Conservation (phyloP, 2,113 vertebrate species). For the Pontoporia blainvillei region DNA sequence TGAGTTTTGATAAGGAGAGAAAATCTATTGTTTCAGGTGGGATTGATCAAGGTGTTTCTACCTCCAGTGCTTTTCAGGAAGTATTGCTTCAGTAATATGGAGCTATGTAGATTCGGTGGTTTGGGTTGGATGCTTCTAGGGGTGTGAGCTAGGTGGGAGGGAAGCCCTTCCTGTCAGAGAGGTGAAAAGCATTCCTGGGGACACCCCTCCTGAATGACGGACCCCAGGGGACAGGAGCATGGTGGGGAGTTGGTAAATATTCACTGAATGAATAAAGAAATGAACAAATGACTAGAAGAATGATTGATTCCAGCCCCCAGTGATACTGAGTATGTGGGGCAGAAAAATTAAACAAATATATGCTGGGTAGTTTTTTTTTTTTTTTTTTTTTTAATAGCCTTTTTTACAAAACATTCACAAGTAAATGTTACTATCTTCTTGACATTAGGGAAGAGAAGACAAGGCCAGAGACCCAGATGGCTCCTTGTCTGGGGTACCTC, state of each 20-base stretch:
- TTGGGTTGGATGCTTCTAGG: neutral
- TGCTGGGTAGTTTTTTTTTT: neutral
- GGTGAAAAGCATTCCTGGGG: rapidly evolving
- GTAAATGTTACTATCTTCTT: neutral
- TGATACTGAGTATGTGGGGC: neutral
- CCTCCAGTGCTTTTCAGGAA: neutral
- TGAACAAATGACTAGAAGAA: neutral
- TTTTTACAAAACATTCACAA: neutral
- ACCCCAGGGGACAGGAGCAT: rapidly evolving
- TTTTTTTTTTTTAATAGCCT: neutral
- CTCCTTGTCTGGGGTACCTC: rapidly evolving
- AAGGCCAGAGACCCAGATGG: rapidly evolving
- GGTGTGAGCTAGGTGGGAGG: rapidly evolving
- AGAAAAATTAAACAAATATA: neutral
- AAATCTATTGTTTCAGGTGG: neutral
- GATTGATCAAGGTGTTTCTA: neutral
- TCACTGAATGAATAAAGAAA: neutral
- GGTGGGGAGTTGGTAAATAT: too few species aligned
- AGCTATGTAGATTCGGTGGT: rapidly evolving
- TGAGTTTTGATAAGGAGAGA: neutral
- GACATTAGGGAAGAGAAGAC: too few species aligned
- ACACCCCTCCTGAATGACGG: rapidly evolving
- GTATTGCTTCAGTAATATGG: rapidly evolving
- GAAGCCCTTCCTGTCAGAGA: neutral
- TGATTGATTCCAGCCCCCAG: neutral